Base-by-base conservation (phyloP, 92 coral and sea anemone genomes). In the Porites divaricata region DNA sequence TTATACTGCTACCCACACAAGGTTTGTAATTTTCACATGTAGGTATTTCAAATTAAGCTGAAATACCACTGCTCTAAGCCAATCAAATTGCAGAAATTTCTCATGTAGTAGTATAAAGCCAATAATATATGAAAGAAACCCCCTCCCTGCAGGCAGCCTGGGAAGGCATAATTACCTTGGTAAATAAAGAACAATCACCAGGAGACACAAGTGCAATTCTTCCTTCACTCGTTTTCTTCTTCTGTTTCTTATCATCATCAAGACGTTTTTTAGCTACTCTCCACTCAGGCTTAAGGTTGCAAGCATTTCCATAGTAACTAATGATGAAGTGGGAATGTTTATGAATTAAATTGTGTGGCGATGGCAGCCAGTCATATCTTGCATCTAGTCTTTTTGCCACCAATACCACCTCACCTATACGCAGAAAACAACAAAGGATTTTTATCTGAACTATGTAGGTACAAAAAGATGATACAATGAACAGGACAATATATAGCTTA, bases 351-450 rank as follows among this genome's bases (percentile, higher is more conserved):
- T 68, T 81, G 69, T 89, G 94, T 1, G 99, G 98, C 28, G 95
- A 90, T 24, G 98, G 98, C 51, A 94, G 95, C 99, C 99, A 96
- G 89, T 96, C 99, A 58, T 96, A 96, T 70, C 99, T 85, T 1
- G 99, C 98, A 72, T 96, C 99, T 65, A 96, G 81, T 21, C 99
- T 95, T 77, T 86, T 91, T 21, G 86, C 77, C 8, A 96, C 99
- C 21, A 81, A 83, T 17, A 96, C 70, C 16, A 92, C 75, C 58
- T 94, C 98, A 66, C 99, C 99, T 96, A 78, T 16, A n/a, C n/a
- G 41, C 63, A 63, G 17, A 45, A 74, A 19, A 71, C 23, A 70
- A 17, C 17, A 25, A 67, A 23, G 1, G 22, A 61, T 11, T 15
- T 61, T 61, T 20, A 61, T 16, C 4, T 8, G 8, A 61, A 61